phyloP scores from a whole-genome alignment of 2,113 vertebrate species.

The Stegostoma tigrinum region DNA sequence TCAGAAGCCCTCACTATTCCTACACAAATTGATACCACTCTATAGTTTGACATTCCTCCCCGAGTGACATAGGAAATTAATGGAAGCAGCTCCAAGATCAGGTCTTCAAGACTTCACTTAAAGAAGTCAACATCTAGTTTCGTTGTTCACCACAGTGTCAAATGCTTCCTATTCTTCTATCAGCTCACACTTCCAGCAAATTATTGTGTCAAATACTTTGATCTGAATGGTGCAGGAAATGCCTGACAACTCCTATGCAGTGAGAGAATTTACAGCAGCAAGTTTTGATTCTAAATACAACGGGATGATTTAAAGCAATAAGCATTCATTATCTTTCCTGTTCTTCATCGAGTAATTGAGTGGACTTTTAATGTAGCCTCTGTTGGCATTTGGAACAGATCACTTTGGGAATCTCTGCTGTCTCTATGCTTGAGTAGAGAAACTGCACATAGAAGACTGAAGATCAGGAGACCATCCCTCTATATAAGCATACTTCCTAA shows the following conservation, averaged over 20 bases:
- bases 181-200: neutral
- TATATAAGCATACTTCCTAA: neutral
- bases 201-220: neutral
- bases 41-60: too few species aligned
- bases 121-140: neutral
- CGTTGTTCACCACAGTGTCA: neutral
- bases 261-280: neutral
- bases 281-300: neutral
- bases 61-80: too few species aligned
- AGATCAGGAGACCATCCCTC: neutral
- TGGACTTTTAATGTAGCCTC: neutral
- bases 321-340: neutral
- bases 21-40: too few species aligned
- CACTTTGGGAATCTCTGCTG: neutral
- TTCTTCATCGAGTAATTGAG: neutral
- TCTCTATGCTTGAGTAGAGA: neutral
- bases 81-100: too few species aligned
- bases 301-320: neutral
- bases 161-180: neutral
- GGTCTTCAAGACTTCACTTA: too few species aligned
- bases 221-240: neutral
- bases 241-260: neutral
- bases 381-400: neutral
- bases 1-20: too few species aligned
- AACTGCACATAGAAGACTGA: neutral